These are phyloP conservation scores for Dipus sagitta DNA, from an alignment of 2,797 vertebrate genomes.

Conservation along the genomic window DNA sequence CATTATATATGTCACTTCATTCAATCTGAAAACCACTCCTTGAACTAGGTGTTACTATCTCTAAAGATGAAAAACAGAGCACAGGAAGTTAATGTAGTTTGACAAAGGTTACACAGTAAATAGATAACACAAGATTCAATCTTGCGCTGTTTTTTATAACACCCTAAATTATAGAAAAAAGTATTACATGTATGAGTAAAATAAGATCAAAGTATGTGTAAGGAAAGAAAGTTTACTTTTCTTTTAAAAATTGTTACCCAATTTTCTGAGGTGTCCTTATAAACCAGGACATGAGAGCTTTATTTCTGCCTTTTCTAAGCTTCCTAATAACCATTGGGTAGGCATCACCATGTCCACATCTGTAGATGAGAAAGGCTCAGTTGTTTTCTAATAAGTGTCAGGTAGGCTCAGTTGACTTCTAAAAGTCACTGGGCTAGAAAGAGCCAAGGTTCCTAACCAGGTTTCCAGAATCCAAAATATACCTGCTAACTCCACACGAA, in stretches of 20 bases:
- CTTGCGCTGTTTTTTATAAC: neutral
- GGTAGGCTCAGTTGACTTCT: neutral
- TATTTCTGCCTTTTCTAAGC: conserved; percentile 13
- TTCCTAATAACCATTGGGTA: neutral
- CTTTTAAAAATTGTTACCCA: conserved; percentile 31
- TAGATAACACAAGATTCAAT: neutral
- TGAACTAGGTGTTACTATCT: conserved; percentile 8
- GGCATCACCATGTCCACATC: neutral
- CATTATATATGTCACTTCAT: neutral
- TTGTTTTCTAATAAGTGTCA: neutral
- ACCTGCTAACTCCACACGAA: conserved; percentile 4
- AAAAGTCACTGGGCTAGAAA: conserved; percentile 43
- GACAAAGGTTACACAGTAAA: neutral
- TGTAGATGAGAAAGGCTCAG: neutral
- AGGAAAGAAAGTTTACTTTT: neutral
- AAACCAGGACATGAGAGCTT: neutral
- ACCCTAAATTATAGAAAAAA: conserved; percentile 31
- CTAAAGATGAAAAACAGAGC: conserved; percentile 31
- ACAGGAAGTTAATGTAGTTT: conserved; percentile 9
- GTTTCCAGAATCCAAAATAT: conserved; percentile 11
- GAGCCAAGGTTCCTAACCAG: conserved; percentile 43
- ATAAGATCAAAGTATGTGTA: conserved; percentile 38
- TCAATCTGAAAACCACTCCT: conserved; percentile 45
- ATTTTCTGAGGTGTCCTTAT: conserved; percentile 5
- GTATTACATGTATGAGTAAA: neutral